Conservation (phyloP, 2,113 vertebrate species). For the Ictidomys tridecemlineatus region DNA sequence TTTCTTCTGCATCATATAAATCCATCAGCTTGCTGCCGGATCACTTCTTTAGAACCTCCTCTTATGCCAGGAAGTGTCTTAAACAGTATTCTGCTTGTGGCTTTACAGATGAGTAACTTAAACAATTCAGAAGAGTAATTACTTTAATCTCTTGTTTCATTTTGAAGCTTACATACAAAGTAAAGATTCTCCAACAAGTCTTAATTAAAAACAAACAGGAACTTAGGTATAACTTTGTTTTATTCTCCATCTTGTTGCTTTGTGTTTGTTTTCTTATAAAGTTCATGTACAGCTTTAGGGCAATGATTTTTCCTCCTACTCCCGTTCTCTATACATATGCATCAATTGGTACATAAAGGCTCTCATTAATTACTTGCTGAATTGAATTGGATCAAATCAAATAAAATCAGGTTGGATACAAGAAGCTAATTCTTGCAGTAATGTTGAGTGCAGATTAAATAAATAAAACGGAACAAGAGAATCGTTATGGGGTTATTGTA, state of each 20-base stretch:
- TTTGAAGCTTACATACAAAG: conserved; percentile 41
- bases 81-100: background rate
- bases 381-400: background rate
- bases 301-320: background rate
- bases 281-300: background rate
- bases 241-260: background rate
- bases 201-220: background rate
- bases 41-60: background rate
- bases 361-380: background rate
- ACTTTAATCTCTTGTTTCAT: background rate
- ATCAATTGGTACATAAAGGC: background rate
- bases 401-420: background rate
- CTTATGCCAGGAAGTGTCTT: background rate
- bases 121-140: background rate
- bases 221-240: background rate
- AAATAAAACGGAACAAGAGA: background rate
- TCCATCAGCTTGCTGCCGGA: too few species aligned
- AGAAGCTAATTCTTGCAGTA: background rate
- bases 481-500: background rate
- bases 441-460: background rate
- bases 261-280: conserved; percentile 25
- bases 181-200: background rate
- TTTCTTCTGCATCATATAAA: background rate
- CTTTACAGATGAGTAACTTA: background rate
- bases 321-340: background rate